Percentiles rank a stretch among this genome's conserved stretches.
These are phyloP conservation scores for Serrognathus titanus DNA, from an alignment of 2,888 invertebrate genomes.

Conservation along the genomic window DNA sequence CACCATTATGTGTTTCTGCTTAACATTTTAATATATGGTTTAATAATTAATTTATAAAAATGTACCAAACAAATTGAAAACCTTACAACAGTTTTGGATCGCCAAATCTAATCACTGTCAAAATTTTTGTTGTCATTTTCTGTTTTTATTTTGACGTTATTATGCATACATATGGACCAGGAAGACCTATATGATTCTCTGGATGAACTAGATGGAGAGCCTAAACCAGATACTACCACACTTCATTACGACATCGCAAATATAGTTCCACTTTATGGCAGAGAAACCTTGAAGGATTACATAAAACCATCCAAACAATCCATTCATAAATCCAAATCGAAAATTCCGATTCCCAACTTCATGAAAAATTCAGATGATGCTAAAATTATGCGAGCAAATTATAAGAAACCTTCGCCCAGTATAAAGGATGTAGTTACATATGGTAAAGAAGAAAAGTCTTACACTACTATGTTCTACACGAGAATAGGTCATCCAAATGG, in stretches of 20 bases:
- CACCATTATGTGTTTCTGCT: too few species aligned
- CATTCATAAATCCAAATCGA: neutral
- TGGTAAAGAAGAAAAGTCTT: constrained; percentile 15
- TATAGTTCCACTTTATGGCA: constrained; percentile 20
- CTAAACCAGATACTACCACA: neutral
- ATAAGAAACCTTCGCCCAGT: neutral
- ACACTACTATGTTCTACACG: constrained; percentile 19
- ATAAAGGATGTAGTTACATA: neutral
- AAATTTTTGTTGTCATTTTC: too few species aligned
- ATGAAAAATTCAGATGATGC: neutral
- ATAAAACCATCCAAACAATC: constrained; percentile 8
- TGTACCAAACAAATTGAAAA: too few species aligned
- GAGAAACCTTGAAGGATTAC: constrained; percentile 17
- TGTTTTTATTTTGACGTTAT: neutral
- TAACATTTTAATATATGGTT: too few species aligned
- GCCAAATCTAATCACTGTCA: too few species aligned
- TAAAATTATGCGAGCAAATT: neutral
- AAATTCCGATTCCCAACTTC: neutral
- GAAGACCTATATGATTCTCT: constrained; percentile 28
- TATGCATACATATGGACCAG: constrained; percentile 18
- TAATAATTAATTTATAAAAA: too few species aligned
- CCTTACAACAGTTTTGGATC: too few species aligned
- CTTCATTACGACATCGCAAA: constrained; percentile 13
- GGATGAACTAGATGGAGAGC: constrained; percentile 16
- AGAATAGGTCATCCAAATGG: constrained; percentile 15